These are phyloP conservation scores for Corynorhinus townsendii DNA, from an alignment of 2,113 vertebrate genomes.

Conservation along the genomic window DNA sequence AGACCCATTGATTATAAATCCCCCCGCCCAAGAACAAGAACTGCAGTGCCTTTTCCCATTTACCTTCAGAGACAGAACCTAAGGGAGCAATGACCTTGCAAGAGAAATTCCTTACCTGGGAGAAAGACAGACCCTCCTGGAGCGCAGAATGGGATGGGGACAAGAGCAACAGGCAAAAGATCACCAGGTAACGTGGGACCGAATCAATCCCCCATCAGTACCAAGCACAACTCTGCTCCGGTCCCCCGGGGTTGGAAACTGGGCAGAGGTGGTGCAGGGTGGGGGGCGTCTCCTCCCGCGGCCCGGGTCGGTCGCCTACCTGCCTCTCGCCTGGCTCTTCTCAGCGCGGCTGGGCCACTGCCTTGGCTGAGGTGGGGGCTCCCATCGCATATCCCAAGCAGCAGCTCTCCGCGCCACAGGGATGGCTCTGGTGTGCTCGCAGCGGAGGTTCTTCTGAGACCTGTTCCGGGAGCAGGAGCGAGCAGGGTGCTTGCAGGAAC, in stretches of 20 bases:
- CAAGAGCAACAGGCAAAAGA: conserved; percentile 57
- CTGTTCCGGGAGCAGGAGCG: background rate
- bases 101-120: conserved; percentile 71
- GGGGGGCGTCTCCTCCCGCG: background rate
- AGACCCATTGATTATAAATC: background rate
- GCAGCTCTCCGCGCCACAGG: background rate
- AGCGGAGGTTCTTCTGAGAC: background rate
- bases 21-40: background rate
- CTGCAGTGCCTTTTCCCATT: background rate
- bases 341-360: background rate
- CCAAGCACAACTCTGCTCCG: background rate
- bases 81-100: conserved; percentile 79
- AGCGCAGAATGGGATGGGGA: background rate
- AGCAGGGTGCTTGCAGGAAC: conserved; percentile 8
- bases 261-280: background rate
- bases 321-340: background rate
- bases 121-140: conserved; percentile 23
- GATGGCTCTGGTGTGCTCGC: background rate
- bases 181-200: background rate
- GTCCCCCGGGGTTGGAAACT: background rate
- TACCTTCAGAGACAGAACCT: conserved; percentile 48
- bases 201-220: background rate
- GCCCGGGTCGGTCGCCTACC: conserved; percentile 3
- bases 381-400: background rate
- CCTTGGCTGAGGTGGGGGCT: background rate